Evolutionary conservation across 2,113 vertebrate genomes (phyloP), one percentile per base, ranked within the genome.

Genomic region (Vulpes vulpes): DNA sequence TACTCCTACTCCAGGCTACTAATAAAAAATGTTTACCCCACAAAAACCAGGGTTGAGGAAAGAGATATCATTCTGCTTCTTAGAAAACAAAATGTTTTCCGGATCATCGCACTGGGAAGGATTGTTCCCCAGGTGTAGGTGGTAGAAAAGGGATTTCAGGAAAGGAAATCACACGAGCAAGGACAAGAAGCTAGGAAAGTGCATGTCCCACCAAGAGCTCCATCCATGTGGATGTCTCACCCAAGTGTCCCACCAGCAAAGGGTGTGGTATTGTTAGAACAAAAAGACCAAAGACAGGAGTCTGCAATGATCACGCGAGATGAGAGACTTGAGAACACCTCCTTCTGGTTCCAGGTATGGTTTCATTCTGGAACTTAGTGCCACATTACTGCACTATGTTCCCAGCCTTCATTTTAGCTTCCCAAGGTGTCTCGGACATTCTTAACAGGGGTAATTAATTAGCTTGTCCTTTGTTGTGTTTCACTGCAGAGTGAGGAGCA

Each of bases 1-100:
- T 49, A 35, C 23, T n/a, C 27, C 3, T 53, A 43, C 32, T 17
- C 60, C 25, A 74, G 57, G n/a, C 25, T 84, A 60, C 53, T 84
- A 62, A 92, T 84, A 27, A 79, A 84, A 89, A 95, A 84, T 83
- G n/a, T 71, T 89, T 62, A 71, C 79, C 27, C 60, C 62, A 67
- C 59, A 69, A 67, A 94, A 96, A 5, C 38, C 27, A 82, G 51
- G 51, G 19, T 17, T 88, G 59, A 82, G 57, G 30, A 91, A 91
- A 59, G 11, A 65, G 20, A 8, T 8, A 51, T 32, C 82, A 51
- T 91, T 80, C 55, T 94, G 20, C 15, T 78, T 43, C 38, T 51
- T 91, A 59, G 49, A 65, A 85, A 90, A 80, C n/a, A 30, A 94
- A 64, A 80, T 49, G 3, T 80, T 86, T 27, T 81, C 35, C 20